A percentile compares a stretch with the other conserved stretches of the same genome.
These are phyloP conservation scores for Epizoanthus stellaris DNA, from an alignment of 92 coral and sea anemone species.

Conservation along the genomic window DNA sequence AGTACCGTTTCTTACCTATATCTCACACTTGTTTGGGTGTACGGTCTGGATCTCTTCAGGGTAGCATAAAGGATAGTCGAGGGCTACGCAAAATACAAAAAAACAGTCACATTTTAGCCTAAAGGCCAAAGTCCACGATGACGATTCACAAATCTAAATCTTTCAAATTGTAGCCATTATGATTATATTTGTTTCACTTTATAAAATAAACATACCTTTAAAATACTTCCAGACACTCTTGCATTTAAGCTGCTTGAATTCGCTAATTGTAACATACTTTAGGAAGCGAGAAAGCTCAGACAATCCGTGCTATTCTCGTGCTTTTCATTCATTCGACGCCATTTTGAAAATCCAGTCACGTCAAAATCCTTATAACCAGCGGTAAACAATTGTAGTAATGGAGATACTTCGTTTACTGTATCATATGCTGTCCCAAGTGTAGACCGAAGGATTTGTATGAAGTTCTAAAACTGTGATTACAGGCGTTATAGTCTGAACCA, in stretches of 20 bases:
- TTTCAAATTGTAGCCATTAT: not conserved
- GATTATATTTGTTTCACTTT: not conserved
- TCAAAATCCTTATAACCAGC: not conserved
- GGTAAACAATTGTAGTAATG: not conserved
- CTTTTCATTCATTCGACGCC: constrained; percentile 10
- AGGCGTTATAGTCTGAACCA: no score
- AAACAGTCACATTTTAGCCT: not conserved
- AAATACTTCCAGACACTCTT: not conserved
- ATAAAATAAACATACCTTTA: not conserved
- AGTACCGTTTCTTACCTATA: constrained; percentile 6
- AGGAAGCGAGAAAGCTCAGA: not conserved
- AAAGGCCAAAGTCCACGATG: constrained; percentile 13
- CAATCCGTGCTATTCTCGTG: not conserved
- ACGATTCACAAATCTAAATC: not conserved
- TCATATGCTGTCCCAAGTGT: not conserved
- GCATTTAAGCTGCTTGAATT: not conserved
- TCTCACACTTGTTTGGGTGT: not conserved
- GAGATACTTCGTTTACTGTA: not conserved
- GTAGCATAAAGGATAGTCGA: not conserved
- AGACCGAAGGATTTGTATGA: no score
- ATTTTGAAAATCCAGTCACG: not conserved
- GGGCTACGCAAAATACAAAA: not conserved
- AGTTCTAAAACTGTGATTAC: no score
- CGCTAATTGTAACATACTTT: not conserved
- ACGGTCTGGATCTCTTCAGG: not conserved